phyloP scores from a whole-genome alignment of 2,797 vertebrate genomes.

The Sebastes alutus region DNA sequence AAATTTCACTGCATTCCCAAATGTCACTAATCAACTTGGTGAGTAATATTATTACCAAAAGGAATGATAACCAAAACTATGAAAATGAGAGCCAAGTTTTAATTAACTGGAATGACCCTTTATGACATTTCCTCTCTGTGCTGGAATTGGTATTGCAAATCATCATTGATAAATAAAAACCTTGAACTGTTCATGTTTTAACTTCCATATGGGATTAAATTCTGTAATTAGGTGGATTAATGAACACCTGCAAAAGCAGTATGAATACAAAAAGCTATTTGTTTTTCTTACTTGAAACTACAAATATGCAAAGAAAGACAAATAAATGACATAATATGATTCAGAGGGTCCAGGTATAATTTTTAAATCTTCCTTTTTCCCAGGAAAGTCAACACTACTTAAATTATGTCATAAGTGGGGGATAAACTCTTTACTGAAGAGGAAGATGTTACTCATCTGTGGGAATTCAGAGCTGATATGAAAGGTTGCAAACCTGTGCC shows the following conservation, averaged over 20 bases:
- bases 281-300: neutral
- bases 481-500: neutral
- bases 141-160: neutral
- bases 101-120: neutral
- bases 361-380: neutral
- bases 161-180: neutral
- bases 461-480: neutral
- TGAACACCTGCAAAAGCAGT: neutral
- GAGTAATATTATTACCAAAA: neutral
- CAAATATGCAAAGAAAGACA: neutral
- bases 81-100: neutral
- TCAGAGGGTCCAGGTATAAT: neutral
- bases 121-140: neutral
- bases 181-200: neutral
- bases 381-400: neutral
- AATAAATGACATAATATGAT: neutral
- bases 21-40: neutral
- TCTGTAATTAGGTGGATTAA: neutral
- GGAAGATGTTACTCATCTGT: slow-evolving; percentile 8
- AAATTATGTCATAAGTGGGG: neutral
- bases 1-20: neutral
- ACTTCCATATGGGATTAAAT: neutral
- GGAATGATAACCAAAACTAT: neutral
- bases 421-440: neutral
- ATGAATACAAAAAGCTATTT: neutral